Evolutionary conservation across 2,113 vertebrate genomes (phyloP).

Genomic region (Dipodomys merriami): DNA sequence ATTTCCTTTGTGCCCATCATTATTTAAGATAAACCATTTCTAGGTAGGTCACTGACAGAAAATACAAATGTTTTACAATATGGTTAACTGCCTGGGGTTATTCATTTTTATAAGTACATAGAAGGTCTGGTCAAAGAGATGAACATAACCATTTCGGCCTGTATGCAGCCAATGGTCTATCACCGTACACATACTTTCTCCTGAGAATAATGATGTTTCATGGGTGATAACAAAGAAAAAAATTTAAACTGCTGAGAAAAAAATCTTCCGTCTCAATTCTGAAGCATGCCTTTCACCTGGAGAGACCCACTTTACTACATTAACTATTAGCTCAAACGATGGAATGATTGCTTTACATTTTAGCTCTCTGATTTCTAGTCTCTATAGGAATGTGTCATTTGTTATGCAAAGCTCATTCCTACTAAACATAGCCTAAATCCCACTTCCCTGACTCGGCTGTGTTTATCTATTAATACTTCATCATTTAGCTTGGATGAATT

Average conservation of each 20-base stretch:
- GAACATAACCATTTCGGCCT: background rate
- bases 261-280: background rate
- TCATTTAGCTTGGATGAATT: background rate
- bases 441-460: background rate
- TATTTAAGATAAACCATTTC: background rate
- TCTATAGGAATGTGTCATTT: background rate
- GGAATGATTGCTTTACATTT: background rate
- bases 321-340: background rate
- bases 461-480: background rate
- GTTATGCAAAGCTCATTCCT: background rate
- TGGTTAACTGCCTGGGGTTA: background rate
- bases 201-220: background rate
- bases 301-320: background rate
- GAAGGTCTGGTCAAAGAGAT: background rate
- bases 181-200: background rate
- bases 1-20: background rate
- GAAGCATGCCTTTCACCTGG: background rate
- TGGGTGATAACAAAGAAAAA: background rate
- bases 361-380: background rate
- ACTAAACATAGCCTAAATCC: background rate
- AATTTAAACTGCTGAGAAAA: background rate
- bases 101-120: background rate
- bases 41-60: background rate
- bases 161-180: background rate
- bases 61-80: background rate